Conservation (phyloP, 2,113 vertebrate species). For the Crotalus helleri region DNA sequence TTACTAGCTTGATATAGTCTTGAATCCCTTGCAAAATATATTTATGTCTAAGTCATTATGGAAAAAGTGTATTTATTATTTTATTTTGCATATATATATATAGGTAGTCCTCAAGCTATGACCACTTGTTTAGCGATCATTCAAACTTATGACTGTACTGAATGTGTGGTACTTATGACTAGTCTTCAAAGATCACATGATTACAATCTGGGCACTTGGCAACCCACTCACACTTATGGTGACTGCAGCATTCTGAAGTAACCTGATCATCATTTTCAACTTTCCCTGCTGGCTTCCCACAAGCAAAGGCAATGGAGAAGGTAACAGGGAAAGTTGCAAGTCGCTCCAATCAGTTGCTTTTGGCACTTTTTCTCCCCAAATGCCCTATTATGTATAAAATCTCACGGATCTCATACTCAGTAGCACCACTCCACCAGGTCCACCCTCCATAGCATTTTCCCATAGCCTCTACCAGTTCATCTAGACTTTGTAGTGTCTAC, state of each 20-base stretch:
- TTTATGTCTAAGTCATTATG: background rate
- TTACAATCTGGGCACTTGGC: background rate
- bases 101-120: background rate
- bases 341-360: background rate
- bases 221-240: background rate
- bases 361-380: background rate
- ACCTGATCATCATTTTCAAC: background rate
- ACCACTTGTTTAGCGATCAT: background rate
- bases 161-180: background rate
- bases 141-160: background rate
- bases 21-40: background rate
- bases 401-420: background rate
- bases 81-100: background rate
- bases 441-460: background rate
- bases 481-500: background rate
- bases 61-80: background rate
- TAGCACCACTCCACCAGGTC: background rate
- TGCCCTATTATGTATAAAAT: background rate
- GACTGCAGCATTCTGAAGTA: background rate
- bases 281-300: background rate
- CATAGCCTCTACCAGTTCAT: background rate
- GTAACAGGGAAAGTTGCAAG: background rate
- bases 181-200: background rate
- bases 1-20: background rate
- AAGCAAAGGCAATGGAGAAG: background rate